These are phyloP conservation scores for Cephonodes hylas DNA, from an alignment of 2,888 invertebrate genomes.

Conservation along the genomic window DNA sequence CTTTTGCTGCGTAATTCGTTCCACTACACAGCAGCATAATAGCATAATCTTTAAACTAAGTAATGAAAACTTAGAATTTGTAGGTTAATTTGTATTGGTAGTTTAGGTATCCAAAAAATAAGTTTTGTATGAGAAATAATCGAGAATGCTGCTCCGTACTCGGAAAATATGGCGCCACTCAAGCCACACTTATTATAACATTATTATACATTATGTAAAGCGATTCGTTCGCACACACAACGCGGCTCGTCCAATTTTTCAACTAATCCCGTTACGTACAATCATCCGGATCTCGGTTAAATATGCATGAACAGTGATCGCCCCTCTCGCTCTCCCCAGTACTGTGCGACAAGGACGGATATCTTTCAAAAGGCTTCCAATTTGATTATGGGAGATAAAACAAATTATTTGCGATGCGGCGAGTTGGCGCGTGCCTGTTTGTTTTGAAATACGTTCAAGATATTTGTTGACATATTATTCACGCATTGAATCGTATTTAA, in stretches of 20 bases:
- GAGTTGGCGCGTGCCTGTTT: not conserved
- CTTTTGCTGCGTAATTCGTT: no score
- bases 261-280: not conserved
- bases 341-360: not conserved
- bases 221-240: not conserved
- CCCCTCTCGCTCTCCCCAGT: not conserved
- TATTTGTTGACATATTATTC: not conserved
- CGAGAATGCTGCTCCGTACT: no score
- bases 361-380: not conserved
- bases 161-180: not conserved
- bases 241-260: not conserved
- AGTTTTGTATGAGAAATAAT: no score
- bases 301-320: slow-evolving; percentile 1
- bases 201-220: not conserved
- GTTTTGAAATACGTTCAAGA: not conserved
- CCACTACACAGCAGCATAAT: no score
- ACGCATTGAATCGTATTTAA: not conserved
- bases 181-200: not conserved
- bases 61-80: no score
- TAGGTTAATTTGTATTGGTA: no score
- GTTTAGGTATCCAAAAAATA: no score
- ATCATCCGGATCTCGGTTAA: not conserved
- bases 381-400: not conserved
- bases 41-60: no score
- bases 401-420: not conserved